Conservation (phyloP, 2,113 vertebrate genomes). For the Meriones unguiculatus region DNA sequence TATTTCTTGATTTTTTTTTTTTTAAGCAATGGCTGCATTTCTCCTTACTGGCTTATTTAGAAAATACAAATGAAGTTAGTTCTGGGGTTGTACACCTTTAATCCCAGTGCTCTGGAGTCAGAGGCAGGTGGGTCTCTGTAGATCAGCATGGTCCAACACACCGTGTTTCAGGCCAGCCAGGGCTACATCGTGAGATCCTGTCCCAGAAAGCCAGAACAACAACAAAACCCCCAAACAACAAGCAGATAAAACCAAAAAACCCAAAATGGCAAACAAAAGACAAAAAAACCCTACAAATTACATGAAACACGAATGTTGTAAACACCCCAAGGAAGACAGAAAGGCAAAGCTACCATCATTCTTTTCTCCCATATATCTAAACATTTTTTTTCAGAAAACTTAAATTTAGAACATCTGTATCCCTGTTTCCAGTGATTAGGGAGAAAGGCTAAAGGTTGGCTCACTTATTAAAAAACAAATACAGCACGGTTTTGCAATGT, state of each 20-base stretch:
- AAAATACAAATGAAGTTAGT: neutral
- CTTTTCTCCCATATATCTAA: neutral
- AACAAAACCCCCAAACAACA: neutral
- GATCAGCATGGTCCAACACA: neutral
- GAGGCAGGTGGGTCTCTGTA: neutral
- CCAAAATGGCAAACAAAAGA: neutral
- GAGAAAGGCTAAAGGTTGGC: neutral
- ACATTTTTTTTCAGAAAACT: neutral
- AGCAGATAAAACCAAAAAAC: neutral
- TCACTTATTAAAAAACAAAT: neutral
- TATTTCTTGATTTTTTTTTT: neutral
- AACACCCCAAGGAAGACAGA: neutral
- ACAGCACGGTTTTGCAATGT: neutral
- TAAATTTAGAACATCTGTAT: neutral
- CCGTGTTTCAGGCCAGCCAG: neutral
- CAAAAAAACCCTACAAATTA: neutral
- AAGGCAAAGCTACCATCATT: neutral
- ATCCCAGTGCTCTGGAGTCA: neutral
- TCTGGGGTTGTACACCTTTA: neutral
- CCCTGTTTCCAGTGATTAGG: neutral
- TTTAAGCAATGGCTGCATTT: neutral
- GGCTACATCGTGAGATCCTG: neutral
- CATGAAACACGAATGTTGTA: neutral
- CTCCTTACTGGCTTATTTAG: neutral
- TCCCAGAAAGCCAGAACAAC: neutral